Conservation (phyloP, 2,888 invertebrate genomes). For the Hypolimnas misippus region DNA sequence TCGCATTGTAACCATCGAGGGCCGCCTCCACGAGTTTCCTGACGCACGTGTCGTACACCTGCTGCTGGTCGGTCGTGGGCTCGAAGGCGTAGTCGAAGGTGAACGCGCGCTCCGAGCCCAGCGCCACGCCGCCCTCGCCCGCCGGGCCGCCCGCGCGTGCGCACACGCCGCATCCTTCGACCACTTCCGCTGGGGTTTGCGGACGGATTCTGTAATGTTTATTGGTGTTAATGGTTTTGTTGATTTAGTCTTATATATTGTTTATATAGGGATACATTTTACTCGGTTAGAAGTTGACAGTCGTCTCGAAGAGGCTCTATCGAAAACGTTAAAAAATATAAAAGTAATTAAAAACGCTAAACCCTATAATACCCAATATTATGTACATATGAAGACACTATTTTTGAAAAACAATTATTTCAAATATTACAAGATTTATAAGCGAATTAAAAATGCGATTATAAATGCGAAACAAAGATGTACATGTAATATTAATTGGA, state of each 20-base stretch:
- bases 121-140: conserved; percentile 95
- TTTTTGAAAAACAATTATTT: too few species aligned
- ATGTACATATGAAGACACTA: too few species aligned
- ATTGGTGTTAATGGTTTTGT: background rate
- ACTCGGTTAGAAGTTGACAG: too few species aligned
- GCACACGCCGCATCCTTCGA: conserved; percentile 97
- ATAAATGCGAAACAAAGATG: too few species aligned
- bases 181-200: conserved; percentile 95
- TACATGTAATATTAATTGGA: too few species aligned
- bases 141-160: conserved; percentile 95
- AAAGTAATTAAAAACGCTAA: too few species aligned
- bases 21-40: conserved; percentile 94
- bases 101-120: conserved; percentile 97
- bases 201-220: conserved; percentile 91
- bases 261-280: too few species aligned
- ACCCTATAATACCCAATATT: too few species aligned
- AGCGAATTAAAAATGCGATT: too few species aligned
- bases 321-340: too few species aligned
- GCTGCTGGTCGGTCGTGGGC: conserved; percentile 87
- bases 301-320: too few species aligned
- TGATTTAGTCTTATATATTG: background rate
- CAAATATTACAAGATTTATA: too few species aligned
- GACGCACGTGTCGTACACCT: conserved; percentile 93
- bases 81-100: conserved; percentile 99
- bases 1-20: conserved; percentile 98